Conservation (phyloP, 2,888 invertebrate species). For the Portevinia maculata region DNA sequence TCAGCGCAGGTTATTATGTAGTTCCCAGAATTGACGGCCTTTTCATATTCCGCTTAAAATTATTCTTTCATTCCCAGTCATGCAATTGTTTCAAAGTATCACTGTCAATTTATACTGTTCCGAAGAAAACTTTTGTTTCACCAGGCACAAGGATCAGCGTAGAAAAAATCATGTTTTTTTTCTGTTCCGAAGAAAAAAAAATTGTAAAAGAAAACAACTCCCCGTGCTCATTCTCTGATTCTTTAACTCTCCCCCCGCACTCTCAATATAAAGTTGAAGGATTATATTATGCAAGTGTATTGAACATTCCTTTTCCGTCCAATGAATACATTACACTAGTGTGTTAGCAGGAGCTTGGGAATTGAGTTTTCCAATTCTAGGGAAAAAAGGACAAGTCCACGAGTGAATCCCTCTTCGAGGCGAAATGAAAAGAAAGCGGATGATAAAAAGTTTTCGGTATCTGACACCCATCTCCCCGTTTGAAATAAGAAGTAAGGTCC, state of each 20-base stretch:
- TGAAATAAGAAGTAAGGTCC: conserved; percentile 41
- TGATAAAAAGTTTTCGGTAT: conserved; percentile 70
- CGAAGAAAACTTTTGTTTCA: conserved; percentile 21
- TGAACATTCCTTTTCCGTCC: conserved; percentile 60
- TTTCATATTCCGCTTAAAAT: not conserved
- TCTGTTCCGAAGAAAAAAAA: conserved; percentile 3
- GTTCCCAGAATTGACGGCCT: too few relatives aligned
- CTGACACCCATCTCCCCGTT: not conserved
- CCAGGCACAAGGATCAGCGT: not conserved
- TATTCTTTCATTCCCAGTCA: not conserved
- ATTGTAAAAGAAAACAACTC: conserved; percentile 20
- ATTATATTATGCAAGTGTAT: conserved; percentile 62
- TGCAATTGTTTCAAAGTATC: conserved; percentile 36
- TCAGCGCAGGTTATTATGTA: too few relatives aligned
- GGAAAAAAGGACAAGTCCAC: conserved; percentile 55
- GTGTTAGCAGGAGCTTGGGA: conserved; percentile 65
- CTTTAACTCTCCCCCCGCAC: not conserved
- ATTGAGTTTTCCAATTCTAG: conserved; percentile 70
- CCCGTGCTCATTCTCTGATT: conserved; percentile 27
- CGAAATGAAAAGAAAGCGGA: conserved; percentile 64
- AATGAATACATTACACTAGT: conserved; percentile 71
- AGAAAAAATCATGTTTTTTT: conserved; percentile 4
- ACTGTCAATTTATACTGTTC: conserved; percentile 26
- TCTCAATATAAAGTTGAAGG: conserved; percentile 21
- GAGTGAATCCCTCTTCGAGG: conserved; percentile 58